A percentile compares a stretch with the other conserved stretches of the same genome.
Evolutionary conservation across 2,113 vertebrate species (phyloP).

Genomic region (Otis tarda): DNA sequence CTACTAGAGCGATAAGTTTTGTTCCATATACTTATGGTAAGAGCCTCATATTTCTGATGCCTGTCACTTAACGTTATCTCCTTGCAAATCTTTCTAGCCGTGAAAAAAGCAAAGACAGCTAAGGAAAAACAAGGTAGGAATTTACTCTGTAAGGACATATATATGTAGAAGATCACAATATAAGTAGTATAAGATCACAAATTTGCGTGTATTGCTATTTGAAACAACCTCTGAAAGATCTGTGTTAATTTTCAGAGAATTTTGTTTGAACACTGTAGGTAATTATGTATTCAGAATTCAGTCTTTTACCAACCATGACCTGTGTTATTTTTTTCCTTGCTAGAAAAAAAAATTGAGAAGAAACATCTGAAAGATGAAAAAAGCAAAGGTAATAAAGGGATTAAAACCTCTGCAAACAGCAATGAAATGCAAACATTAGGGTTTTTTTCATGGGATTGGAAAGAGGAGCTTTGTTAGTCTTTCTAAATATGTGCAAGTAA

Average conservation of each 20-base stretch:
- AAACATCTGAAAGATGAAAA: conserved; percentile 54
- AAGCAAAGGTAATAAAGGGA: conserved; percentile 52
- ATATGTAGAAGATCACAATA: background rate
- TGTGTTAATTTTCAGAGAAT: background rate
- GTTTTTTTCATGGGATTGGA: background rate
- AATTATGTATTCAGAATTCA: background rate
- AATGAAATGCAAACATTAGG: background rate
- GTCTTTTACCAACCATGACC: background rate
- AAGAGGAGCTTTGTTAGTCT: background rate
- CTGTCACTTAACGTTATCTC: background rate
- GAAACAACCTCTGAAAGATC: background rate
- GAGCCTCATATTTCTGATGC: background rate
- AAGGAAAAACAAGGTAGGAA: conserved; percentile 73
- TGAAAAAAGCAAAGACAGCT: conserved; percentile 55
- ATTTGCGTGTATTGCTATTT: background rate
- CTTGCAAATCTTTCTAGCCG: conserved; percentile 51
- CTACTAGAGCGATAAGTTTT: background rate
- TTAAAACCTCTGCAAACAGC: background rate
- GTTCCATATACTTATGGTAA: background rate
- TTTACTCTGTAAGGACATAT: background rate
- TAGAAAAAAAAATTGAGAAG: conserved; percentile 54
- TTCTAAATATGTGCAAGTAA: background rate
- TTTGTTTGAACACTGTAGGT: background rate
- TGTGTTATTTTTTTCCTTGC: background rate
- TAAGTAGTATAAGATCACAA: background rate